These are phyloP conservation scores for Sphinx pinastri DNA, from an alignment of 2,888 invertebrate species.

Conservation along the genomic window DNA sequence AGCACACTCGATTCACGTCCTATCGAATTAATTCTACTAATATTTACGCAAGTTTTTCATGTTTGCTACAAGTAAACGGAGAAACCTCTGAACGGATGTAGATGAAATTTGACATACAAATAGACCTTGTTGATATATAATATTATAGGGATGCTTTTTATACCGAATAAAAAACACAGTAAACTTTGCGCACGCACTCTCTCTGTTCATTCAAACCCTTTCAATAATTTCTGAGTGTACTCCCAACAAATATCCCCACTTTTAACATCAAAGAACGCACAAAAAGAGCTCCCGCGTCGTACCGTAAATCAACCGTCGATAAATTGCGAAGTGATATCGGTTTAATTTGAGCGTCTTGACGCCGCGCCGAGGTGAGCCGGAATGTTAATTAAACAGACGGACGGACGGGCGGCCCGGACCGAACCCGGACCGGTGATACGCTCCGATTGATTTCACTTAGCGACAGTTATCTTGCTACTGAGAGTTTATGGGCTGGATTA, in stretches of 20 bases:
- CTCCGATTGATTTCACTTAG: constrained; percentile 20
- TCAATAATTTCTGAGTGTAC: too few relatives aligned
- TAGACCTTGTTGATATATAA: too few relatives aligned
- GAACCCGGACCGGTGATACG: constrained; percentile 9
- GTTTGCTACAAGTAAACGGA: too few relatives aligned
- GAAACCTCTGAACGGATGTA: too few relatives aligned
- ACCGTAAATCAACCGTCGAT: constrained; percentile 58
- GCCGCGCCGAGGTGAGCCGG: constrained; percentile 60
- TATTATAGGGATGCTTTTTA: too few relatives aligned
- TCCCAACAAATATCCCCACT: too few relatives aligned
- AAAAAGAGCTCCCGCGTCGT: constrained; percentile 23
- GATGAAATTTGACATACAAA: too few relatives aligned
- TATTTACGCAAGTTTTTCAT: too few relatives aligned
- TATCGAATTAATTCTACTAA: too few relatives aligned
- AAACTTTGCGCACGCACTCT: too few relatives aligned
- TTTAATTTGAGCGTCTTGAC: constrained; percentile 74
- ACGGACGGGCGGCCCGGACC: constrained; percentile 41
- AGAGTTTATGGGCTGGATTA: neutral
- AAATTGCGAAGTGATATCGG: constrained; percentile 69
- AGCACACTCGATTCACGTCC: constrained; percentile 5
- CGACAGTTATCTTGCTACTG: neutral
- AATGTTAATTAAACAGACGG: constrained; percentile 78
- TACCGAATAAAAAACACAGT: too few relatives aligned
- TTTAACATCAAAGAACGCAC: neutral
- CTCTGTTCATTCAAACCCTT: too few relatives aligned